A percentile compares a stretch with the other conserved stretches of the same genome.
Conservation (phyloP, 2,797 vertebrate genomes). For the Gymnoscopelus microlampas region DNA sequence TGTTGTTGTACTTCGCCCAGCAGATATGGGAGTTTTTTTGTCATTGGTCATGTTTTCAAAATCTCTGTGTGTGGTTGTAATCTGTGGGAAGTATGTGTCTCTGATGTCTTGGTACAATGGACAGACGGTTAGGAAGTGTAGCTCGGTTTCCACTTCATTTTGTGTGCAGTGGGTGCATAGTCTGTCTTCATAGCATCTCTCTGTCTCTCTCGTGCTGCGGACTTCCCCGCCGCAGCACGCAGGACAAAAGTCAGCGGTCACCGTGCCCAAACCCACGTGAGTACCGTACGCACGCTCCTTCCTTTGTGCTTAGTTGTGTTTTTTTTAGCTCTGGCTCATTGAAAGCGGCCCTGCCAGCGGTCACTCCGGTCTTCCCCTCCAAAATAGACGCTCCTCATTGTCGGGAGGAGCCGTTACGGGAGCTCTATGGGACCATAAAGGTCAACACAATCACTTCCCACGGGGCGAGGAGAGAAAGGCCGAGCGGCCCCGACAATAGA, state of each 20-base stretch:
- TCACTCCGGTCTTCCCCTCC: constrained; percentile 57
- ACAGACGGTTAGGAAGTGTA: no score
- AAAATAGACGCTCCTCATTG: constrained; percentile 72
- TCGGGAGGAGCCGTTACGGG: constrained; percentile 60
- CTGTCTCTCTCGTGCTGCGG: constrained; percentile 56
- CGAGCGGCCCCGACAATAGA: constrained; percentile 51
- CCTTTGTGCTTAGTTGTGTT: constrained; percentile 61
- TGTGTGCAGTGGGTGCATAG: no score
- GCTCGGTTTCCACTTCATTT: no score
- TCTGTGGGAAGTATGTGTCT: no score
- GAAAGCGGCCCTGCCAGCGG: constrained; percentile 66
- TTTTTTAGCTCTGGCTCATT: constrained; percentile 36
- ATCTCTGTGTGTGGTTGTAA: no score
- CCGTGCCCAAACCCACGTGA: constrained; percentile 19
- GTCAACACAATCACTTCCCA: constrained; percentile 70
- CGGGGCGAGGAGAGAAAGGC: constrained; percentile 17
- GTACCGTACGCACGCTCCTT: constrained; percentile 15
- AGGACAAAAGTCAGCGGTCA: constrained; percentile 26
- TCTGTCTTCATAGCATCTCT: no score
- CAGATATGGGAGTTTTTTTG: no score
- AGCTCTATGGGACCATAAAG: constrained; percentile 72
- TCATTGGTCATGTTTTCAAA: no score
- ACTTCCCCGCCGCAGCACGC: constrained; percentile 23
- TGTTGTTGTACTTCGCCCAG: no score
- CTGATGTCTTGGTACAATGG: no score